Base-by-base conservation (phyloP, 2,888 invertebrate species). In the Nipponacmea schrenckii region DNA sequence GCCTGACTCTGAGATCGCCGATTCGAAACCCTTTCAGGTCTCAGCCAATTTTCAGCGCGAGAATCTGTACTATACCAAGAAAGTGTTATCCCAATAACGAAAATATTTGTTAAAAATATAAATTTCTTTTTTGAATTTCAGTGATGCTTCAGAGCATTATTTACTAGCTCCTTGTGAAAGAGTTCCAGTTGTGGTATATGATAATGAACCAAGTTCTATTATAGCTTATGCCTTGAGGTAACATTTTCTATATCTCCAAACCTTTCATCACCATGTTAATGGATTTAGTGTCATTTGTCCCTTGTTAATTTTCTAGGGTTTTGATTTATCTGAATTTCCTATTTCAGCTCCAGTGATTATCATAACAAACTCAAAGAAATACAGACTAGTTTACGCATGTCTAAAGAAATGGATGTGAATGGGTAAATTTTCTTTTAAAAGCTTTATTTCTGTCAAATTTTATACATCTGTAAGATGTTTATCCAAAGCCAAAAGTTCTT, bases 141-240 rank as follows among this genome's bases (percentile, higher is more conserved):
- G 85, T 74, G 79, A 91, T 17, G 80, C 90, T 0, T 91, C 92
- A 77, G 94, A 95, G 84, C 95, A 95, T 88, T 92, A 93, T 82
- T 90, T 92, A 7, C 86, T 94, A 27, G 92, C 93, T 0, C 83
- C 78, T 14, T 81, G 84, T 77, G 80, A 81, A 64, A 79, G 76
- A 62, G 78, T 87, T 0, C 87, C 87, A 24, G 80, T 89, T 0
- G 91, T 94, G 1, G 93, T 96, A 0, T 93, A 93, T 80, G 95
- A 95, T 86, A 92, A 91, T 62, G 95, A 96, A 87, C 93, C 94
- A 0, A 94, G 95, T 77, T 95, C 95, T 0, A 93, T 96, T 68
- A 94, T 96, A 74, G 94, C 96, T 0, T 95, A 94, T 85, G 93
- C 94, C 0, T 89, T 96, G 27, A 93, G 88, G 87, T 88, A 69